Evolutionary conservation across 2,113 vertebrate species (phyloP), one percentile per base, ranked within the genome.

Genomic region (Scartelaos histophorus): DNA sequence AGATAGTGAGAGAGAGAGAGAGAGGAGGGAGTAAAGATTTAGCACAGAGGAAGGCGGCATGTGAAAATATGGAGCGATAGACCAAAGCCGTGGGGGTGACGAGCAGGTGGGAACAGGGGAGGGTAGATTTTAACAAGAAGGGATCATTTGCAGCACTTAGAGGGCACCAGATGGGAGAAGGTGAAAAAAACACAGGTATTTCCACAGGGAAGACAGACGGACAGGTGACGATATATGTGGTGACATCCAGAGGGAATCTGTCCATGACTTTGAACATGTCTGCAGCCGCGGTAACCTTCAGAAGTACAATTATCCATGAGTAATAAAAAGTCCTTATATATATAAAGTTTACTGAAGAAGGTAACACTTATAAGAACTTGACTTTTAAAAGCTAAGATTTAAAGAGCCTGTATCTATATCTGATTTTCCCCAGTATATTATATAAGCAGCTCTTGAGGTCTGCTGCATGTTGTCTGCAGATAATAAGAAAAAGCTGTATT

Each of bases 141-240:
- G 56, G 64, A 73, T 87, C 5, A 88, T 85, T 86, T 86, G 74
- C 66, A 70, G 74, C 69, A 83, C 80, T 85, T 79, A 81, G 62
- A 82, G 79, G 2, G 24, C 69, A 70, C 78, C 87, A 89, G 85
- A 90, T 84, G 82, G 83, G 82, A 75, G 71, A 79, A 70, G 70
- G 70, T 71, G 58, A 68, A 64, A 22, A 43, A 13, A 66, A 71
- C 43, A 68, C 24, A 80, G 43, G 65, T 53, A 67, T 67, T 69
- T 68, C 38, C 22, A 21, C 29, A 22, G 29, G 49, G 66, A 54
- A 67, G 47, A 64, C 29, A 22, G 24, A 21, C 29, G 68, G 73
- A 66, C 73, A 71, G 73, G 58, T 57, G 60, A 84, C 17, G 66
- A 66, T 82, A 78, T 86, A 67, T 80, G 38, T 67, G 79, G 68